A percentile compares a stretch with the other conserved stretches of the same genome.
Conservation (phyloP, 2,888 invertebrate genomes). For the Agriotes lineatus region DNA sequence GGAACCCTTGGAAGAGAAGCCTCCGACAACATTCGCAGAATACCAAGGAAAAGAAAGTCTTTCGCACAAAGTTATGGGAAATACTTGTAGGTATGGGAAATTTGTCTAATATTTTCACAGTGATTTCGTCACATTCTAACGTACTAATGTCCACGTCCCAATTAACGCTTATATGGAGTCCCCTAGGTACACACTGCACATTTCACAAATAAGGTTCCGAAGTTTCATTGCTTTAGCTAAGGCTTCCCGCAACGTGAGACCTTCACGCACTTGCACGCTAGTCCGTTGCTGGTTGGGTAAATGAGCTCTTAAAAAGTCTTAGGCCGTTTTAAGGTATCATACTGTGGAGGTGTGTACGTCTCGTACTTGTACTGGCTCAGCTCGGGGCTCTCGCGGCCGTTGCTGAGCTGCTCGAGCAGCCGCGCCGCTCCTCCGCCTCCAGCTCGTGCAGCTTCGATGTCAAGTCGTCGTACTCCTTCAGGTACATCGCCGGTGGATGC, state of each 20-base stretch:
- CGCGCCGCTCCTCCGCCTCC: slow-evolving; percentile 87
- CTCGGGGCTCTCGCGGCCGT: slow-evolving; percentile 67
- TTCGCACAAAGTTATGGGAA: slow-evolving; percentile 94
- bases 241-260: slow-evolving; percentile 88
- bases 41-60: slow-evolving; percentile 96
- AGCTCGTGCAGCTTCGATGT: slow-evolving; percentile 93
- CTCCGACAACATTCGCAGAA: slow-evolving; percentile 97
- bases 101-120: slow-evolving; percentile 89
- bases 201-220: slow-evolving; percentile 90
- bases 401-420: slow-evolving; percentile 78
- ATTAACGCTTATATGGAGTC: slow-evolving; percentile 77
- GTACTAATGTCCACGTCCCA: slow-evolving; percentile 94
- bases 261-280: slow-evolving; percentile 86
- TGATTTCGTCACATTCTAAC: slow-evolving; percentile 89
- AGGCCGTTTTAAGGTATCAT: slow-evolving; percentile 64
- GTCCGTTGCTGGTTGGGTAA: slow-evolving; percentile 96
- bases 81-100: slow-evolving; percentile 92
- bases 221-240: slow-evolving; percentile 92
- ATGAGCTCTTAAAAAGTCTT: slow-evolving; percentile 87
- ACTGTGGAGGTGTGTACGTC: slow-evolving; percentile 48
- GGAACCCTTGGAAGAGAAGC: slow-evolving; percentile 94
- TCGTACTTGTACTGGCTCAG: slow-evolving; percentile 41
- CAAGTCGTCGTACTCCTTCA: slow-evolving; percentile 93
- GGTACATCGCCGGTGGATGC: slow-evolving; percentile 92
- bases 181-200: slow-evolving; percentile 87